phyloP scores from a whole-genome alignment of 1,140 invertebrate genomes.

The Centruroides sculpturatus region DNA sequence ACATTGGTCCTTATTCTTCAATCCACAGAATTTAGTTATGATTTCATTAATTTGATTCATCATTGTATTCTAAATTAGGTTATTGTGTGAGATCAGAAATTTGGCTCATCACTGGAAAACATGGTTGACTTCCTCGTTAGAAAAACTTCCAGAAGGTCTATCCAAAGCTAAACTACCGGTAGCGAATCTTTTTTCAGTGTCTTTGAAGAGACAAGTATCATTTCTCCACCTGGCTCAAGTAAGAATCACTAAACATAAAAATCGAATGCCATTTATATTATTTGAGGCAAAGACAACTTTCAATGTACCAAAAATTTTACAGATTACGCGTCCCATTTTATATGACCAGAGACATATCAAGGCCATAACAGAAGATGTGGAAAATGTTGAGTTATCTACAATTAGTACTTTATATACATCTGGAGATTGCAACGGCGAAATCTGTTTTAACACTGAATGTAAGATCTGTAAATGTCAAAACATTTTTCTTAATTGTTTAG shows the following conservation, averaged over 20 bases:
- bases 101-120: slow-evolving; percentile 3
- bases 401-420: too few relatives aligned
- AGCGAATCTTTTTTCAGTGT: background rate
- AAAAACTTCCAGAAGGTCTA: background rate
- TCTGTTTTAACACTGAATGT: too few relatives aligned
- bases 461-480: too few relatives aligned
- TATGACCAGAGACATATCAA: background rate
- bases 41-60: too few relatives aligned
- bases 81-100: slow-evolving; percentile 1
- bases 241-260: background rate
- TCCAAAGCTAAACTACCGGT: background rate
- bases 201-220: slow-evolving; percentile 1
- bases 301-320: background rate
- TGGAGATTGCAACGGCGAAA: too few relatives aligned
- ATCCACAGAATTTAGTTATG: too few relatives aligned
- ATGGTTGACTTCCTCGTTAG: slow-evolving; percentile 3
- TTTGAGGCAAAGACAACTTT: too few relatives aligned
- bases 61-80: background rate
- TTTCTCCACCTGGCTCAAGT: slow-evolving; percentile 8
- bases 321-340: background rate
- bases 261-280: too few relatives aligned
- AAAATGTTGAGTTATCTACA: too few relatives aligned
- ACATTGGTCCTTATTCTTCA: too few relatives aligned
- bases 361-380: too few relatives aligned
- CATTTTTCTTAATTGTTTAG: too few relatives aligned